phyloP scores from a whole-genome alignment of 2,888 invertebrate species.

The Amphimallon solstitiale region DNA sequence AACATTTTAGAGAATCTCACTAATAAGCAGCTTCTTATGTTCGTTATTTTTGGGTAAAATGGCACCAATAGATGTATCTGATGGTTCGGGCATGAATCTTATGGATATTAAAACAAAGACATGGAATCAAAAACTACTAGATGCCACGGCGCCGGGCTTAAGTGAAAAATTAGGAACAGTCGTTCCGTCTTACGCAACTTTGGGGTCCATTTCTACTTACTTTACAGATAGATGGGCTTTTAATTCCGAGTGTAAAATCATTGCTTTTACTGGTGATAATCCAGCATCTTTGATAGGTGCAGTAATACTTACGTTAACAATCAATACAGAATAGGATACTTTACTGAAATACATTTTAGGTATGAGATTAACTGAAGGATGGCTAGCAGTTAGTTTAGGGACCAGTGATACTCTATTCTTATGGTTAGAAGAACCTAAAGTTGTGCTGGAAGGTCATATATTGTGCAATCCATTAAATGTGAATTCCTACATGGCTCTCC shows the following conservation, averaged over 20 bases:
- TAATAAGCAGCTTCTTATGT: slow-evolving; percentile 93
- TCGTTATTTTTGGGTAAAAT: slow-evolving; percentile 88
- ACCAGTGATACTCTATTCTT: slow-evolving; percentile 94
- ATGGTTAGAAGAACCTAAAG: slow-evolving; percentile 75
- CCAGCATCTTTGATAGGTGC: slow-evolving; percentile 84
- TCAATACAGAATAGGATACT: slow-evolving; percentile 35
- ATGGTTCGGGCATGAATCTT: slow-evolving; percentile 97
- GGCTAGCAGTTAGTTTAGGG: slow-evolving; percentile 89
- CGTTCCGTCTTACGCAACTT: slow-evolving; percentile 74
- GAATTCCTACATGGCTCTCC: slow-evolving; percentile 85
- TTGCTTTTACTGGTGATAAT: slow-evolving; percentile 96
- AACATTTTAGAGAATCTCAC: slow-evolving; percentile 79
- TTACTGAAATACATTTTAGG: slow-evolving; percentile 63
- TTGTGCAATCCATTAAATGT: slow-evolving; percentile 85
- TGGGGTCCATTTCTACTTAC: slow-evolving; percentile 82
- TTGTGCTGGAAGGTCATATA: slow-evolving; percentile 83
- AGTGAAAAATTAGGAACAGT: slow-evolving; percentile 78
- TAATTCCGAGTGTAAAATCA: slow-evolving; percentile 78
- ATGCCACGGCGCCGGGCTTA: slow-evolving; percentile 81
- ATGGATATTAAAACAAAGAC: slow-evolving; percentile 80
- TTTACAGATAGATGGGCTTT: slow-evolving; percentile 90
- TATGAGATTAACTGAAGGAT: slow-evolving; percentile 80
- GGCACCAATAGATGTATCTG: slow-evolving; percentile 90
- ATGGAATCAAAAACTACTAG: slow-evolving; percentile 81
- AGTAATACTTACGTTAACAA: not conserved